Base-by-base conservation (phyloP, 2,888 invertebrate species). In the Cerceris rybyensis region DNA sequence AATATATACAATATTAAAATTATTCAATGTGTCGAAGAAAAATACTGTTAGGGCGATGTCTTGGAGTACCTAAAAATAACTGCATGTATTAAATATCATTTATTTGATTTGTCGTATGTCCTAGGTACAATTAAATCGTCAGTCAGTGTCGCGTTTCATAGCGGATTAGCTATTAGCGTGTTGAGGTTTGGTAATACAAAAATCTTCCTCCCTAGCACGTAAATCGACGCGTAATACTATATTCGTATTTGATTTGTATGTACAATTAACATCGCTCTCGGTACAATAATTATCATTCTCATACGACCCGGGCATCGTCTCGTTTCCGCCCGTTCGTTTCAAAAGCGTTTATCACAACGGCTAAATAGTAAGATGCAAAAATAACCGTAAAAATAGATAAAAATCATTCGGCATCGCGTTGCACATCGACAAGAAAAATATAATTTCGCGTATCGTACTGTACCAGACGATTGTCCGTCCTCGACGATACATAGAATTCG, bases 181-280 rank as follows among this genome's bases (percentile, higher is more conserved):
- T 63, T 75, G 78, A 81, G 78, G 78, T 86, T 86, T 86, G 83
- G 78, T 83, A 86, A 85, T 87, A 87, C 86, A 88, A 84, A 83
- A 58, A 77, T 82, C 61, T 75, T 68, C 57, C 64, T 57, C 52
- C 70, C 55, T 65, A 70, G 57, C 64, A 79, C 67, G 70, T 70
- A 73, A 66, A 82, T 74, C 68, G 76, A 87, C 80, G 81, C 78
- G 80, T 88, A 90, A 90, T 89, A 89, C 89, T 90, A 88, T 83
- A 80, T 84, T 86, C 49, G 77, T 80, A 82, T 80, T 78, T 65
- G 43, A 80, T 77, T 63, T 61, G 39, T 84, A 84, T 83, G 49
- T 78, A 86, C 83, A 83, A 81, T 83, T 74, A 66, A 59, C 57
- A 70, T 68, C 72, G 54, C 58, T 67, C 50, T 58, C 49, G 17